Evolutionary conservation across 2,113 vertebrate genomes (phyloP).

Genomic region (Oncorhynchus clarkii): DNA sequence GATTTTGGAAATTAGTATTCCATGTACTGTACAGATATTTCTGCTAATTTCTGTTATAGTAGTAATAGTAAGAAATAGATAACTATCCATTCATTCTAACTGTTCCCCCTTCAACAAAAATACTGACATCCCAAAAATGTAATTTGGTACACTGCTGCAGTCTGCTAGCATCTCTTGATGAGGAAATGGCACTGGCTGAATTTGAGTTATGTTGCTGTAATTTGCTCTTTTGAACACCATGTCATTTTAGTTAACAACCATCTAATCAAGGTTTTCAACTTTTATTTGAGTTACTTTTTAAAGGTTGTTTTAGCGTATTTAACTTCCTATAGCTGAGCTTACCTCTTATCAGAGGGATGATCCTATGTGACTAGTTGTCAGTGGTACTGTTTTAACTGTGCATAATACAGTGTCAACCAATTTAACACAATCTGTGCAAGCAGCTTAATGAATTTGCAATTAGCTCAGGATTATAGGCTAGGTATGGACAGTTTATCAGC

Average conservation of each 20-base stretch:
- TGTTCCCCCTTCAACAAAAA: neutral
- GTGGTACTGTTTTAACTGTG: conserved; percentile 29
- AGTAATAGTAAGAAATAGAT: neutral
- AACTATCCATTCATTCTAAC: too few species aligned
- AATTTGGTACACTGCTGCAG: neutral
- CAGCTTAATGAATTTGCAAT: conserved; percentile 38
- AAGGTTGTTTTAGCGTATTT: conserved; percentile 48
- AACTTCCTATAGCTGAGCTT: conserved; percentile 31
- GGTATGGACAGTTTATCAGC: conserved; percentile 26
- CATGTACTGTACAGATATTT: conserved; percentile 15
- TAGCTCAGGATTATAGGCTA: conserved; percentile 40
- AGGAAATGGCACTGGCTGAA: conserved; percentile 9
- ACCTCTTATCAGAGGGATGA: conserved; percentile 28
- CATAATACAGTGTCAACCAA: conserved; percentile 17
- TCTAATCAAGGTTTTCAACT: conserved; percentile 1
- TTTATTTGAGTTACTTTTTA: conserved; percentile 4
- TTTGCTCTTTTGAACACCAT: neutral
- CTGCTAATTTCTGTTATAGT: neutral
- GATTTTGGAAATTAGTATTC: neutral
- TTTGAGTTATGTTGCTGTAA: neutral
- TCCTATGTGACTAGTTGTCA: neutral
- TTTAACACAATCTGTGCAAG: conserved; percentile 25
- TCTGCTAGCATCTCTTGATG: neutral
- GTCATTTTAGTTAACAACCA: conserved; percentile 2
- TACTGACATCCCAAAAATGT: neutral